Percentiles rank a stretch among this genome's conserved stretches.
phyloP scores from a whole-genome alignment of 2,797 vertebrate species.

The Mastacembelus armatus region DNA sequence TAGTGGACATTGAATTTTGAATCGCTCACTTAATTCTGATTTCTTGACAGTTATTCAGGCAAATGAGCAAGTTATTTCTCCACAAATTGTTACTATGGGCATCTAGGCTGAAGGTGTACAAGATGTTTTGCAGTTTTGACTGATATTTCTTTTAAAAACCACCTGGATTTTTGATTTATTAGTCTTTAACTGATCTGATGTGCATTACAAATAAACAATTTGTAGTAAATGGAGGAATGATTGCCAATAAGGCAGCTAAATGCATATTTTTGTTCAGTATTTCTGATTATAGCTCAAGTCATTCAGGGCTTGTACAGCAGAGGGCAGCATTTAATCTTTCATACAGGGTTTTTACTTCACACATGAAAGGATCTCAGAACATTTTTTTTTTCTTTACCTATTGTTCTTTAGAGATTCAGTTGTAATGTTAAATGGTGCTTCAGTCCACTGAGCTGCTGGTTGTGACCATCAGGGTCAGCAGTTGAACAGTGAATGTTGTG shows the following conservation, averaged over 20 bases:
- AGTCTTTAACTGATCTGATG: no score
- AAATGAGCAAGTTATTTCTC: conserved; percentile 11
- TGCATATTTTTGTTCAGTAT: no score
- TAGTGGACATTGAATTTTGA: conserved; percentile 27
- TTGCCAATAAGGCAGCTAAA: no score
- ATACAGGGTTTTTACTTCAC: not conserved
- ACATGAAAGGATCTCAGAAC: not conserved
- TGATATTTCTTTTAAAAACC: no score
- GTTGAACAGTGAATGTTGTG: conserved; percentile 14
- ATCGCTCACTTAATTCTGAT: conserved; percentile 23
- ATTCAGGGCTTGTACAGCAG: conserved; percentile 53
- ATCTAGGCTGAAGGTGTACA: no score
- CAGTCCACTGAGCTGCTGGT: not conserved
- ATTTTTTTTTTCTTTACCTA: no score
- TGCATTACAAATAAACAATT: no score
- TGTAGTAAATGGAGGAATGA: no score
- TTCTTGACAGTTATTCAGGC: not conserved
- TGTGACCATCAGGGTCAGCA: not conserved
- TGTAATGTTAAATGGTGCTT: not conserved
- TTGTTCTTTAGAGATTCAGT: not conserved
- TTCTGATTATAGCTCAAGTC: accelerated
- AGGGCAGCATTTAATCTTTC: conserved; percentile 54
- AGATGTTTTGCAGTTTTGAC: no score
- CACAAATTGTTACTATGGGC: no score
- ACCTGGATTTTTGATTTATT: no score